Base-by-base conservation (phyloP, 2,113 vertebrate genomes). In the Mesembrinibis cayennensis region DNA sequence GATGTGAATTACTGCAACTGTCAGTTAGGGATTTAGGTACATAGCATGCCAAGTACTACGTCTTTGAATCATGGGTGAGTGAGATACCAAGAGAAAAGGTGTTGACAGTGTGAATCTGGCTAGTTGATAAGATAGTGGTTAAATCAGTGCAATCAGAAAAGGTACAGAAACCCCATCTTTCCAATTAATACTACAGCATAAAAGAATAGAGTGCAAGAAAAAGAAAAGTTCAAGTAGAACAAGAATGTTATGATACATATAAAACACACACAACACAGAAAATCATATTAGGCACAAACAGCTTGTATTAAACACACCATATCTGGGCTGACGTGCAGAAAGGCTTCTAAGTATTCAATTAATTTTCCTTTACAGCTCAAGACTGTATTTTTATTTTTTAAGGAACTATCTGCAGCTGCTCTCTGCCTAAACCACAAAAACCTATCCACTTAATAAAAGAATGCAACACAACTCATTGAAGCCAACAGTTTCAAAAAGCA, bases 401-500 rank as follows among this genome's bases (percentile, higher is more conserved):
- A 89, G 86, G 42, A 91, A 59, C 45, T 92, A 38, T 65, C 82
- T 88, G 77, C 76, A 93, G 72, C 69, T 84, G n/a, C 38, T 85
- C 36, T 62, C 84, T 85, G 74, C 74, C 87, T 94, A 87, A 95
- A 89, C 95, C 93, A 90, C 94, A 77, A 90, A 93, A 93, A 49
- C 82, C 84, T 79, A 69, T 79, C 82, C 58, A 82, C 85, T 96
- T 97, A 85, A 85, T 93, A 69, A 87, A 94, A 95, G 73, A 93
- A 94, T 87, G 89, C 77, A 96, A 53, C 58, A 90, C 78, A 82
- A 85, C 65, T 69, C 61, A 38, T 52, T 16, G 84, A 85, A 93
- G 93, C 90, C 92, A 97, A 76, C 66, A 66, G 62, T 70, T 91
- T 90, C 93, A 82, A 90, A 87, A 96, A 91, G 78, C 66, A 88